phyloP scores from a whole-genome alignment of 2,797 vertebrate species.

The Lophotriccus pileatus region DNA sequence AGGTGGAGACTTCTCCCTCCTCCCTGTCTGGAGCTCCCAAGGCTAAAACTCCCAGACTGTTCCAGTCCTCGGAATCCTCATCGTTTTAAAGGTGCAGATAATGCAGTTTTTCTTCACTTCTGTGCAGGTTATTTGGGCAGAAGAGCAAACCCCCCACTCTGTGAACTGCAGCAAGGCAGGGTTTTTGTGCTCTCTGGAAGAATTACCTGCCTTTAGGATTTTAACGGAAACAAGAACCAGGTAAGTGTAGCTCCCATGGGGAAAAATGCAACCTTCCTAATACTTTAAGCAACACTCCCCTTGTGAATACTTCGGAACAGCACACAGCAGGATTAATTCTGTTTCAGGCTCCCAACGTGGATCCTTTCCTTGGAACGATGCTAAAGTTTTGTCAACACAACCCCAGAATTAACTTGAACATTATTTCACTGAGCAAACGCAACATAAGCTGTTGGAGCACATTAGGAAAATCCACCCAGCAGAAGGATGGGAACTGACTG shows the following conservation, averaged over 20 bases:
- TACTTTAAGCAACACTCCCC: background rate
- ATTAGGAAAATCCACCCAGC: background rate
- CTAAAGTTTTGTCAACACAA: background rate
- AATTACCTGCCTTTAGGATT: background rate
- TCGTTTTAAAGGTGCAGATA: background rate
- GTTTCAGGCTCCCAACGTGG: background rate
- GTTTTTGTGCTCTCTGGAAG: no score
- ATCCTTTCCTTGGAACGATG: background rate
- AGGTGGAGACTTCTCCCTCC: background rate
- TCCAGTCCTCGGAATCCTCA: background rate
- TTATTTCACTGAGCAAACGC: background rate
- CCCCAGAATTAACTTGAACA: background rate
- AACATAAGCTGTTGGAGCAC: background rate
- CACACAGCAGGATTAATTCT: background rate
- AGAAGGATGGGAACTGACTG: background rate
- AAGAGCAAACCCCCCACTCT: background rate
- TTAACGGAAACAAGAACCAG: background rate
- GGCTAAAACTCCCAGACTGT: background rate
- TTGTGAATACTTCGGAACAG: background rate
- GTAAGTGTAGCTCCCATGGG: background rate
- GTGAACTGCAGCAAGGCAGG: background rate
- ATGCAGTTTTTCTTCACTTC: background rate
- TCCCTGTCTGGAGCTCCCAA: background rate
- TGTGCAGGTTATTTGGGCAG: rapidly evolving
- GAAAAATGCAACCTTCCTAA: background rate